These are phyloP conservation scores for Caenorhabditis zanzibari DNA, from an alignment of 2,888 invertebrate genomes.

Conservation along the genomic window DNA sequence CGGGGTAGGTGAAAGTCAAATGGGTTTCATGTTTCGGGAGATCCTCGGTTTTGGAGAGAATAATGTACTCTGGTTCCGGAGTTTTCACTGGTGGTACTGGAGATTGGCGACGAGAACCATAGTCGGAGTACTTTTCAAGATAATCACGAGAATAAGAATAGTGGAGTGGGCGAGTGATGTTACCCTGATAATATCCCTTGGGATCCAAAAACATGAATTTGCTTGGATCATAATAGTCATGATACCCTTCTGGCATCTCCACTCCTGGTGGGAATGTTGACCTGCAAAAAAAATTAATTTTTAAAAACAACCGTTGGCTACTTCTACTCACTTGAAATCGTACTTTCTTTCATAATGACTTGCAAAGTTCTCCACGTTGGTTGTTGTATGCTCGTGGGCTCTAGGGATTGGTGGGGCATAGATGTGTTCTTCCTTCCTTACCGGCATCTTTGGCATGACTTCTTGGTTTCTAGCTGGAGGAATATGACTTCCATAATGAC, in stretches of 20 bases:
- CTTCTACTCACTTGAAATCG: constrained; percentile 46
- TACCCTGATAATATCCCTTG: constrained; percentile 49
- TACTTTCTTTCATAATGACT: constrained; percentile 48
- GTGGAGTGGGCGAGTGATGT: constrained; percentile 52
- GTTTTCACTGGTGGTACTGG: constrained; percentile 27
- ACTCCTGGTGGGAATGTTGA: constrained; percentile 51
- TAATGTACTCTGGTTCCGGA: constrained; percentile 50
- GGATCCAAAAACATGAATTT: constrained; percentile 38
- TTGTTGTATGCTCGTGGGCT: constrained; percentile 16
- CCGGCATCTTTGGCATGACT: constrained; percentile 45
- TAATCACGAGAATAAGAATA: constrained; percentile 47
- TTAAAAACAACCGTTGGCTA: not conserved
- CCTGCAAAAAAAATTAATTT: constrained; percentile 9
- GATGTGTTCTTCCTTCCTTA: constrained; percentile 23
- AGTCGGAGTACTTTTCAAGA: constrained; percentile 61
- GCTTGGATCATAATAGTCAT: constrained; percentile 56
- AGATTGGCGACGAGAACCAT: constrained; percentile 28
- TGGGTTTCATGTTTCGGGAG: constrained; percentile 23
- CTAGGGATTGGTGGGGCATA: constrained; percentile 43
- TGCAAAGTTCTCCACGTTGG: constrained; percentile 5
- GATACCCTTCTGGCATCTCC: constrained; percentile 61
- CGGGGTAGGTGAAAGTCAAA: constrained; percentile 23
- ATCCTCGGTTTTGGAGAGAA: constrained; percentile 25
- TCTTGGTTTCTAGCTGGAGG: constrained; percentile 37
- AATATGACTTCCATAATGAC: constrained; percentile 42